Evolutionary conservation across 1,140 invertebrate genomes (phyloP), one percentile per base, ranked within the genome.

Genomic region (Drosophila auraria): DNA sequence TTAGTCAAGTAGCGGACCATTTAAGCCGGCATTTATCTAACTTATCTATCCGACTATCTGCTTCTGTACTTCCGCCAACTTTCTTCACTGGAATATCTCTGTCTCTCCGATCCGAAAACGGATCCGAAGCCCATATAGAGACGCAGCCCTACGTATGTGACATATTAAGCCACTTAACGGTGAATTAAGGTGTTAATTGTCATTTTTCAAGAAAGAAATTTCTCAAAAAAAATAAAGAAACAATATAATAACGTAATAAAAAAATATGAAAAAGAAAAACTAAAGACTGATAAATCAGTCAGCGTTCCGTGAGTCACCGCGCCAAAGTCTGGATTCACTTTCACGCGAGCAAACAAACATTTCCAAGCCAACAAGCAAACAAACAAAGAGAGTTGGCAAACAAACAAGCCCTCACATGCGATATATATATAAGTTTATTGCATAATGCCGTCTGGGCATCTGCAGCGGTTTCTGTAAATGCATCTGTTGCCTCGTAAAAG

Each of bases 161-260:
- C 78, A 78, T 65, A 83, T 87, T 83, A 74, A 83, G 84, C 80
- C 78, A 89, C 78, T 89, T 83, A 81, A 74, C 69, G 69, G 83
- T 58, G 73, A 51, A 76, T 33, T 38, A 15, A 71, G 72, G 83
- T 87, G 83, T 80, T 89, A 87, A 89, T 83, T 87, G 66, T 70
- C 50, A n/a, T 25, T 33, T 56, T 61, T 71, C 33, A 30, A 42
- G 49, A 50, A 80, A 76, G 63, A 79, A 72, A 80, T 65, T 76
- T 83, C 42, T 36, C 40, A 44, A 36, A 45, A 61, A 56, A 47
- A 36, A 17, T 5, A 33, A 17, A n/a, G 23, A 59, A 53, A 63
- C 20, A 64, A 45, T 62, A 8, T 60, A 42, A 59, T 65, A 40
- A 56, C 27, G 42, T 60, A 73, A 36, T 61, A 30, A 61, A 74